Conservation (phyloP, 2,888 invertebrate genomes). For the Ametastegia equiseti region DNA sequence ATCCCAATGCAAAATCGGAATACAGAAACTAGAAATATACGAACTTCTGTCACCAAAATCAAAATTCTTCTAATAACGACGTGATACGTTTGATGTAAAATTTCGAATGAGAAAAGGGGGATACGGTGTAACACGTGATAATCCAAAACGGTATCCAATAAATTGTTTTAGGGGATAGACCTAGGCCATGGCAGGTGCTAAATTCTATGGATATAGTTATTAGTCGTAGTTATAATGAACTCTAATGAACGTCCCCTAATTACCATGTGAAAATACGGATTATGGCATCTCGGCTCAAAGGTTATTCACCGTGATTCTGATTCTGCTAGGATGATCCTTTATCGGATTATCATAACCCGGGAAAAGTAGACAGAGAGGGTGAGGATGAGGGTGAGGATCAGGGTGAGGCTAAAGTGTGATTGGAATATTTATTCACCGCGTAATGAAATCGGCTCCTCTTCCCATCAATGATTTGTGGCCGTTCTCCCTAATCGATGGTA, state of each 20-base stretch:
- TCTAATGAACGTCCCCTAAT: constrained; percentile 18
- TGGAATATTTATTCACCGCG: constrained; percentile 41
- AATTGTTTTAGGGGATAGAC: no score
- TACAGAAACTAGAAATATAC: no score
- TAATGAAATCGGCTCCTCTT: constrained; percentile 16
- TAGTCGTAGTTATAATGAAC: neutral
- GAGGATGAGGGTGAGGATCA: no score
- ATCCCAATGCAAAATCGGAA: no score
- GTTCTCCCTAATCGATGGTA: constrained; percentile 22
- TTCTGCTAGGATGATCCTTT: constrained; percentile 20
- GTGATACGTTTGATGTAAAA: no score
- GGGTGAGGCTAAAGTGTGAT: constrained; percentile 10
- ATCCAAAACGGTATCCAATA: no score
- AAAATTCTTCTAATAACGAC: no score
- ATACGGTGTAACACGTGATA: no score
- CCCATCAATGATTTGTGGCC: neutral
- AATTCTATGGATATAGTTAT: neutral
- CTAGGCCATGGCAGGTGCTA: neutral
- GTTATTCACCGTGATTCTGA: neutral
- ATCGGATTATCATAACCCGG: constrained; percentile 28
- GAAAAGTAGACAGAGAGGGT: neutral
- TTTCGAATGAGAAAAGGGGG: no score
- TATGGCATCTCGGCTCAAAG: neutral
- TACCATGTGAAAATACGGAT: constrained; percentile 39
- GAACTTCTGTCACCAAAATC: no score